A percentile compares a stretch with the other conserved stretches of the same genome.
phyloP scores from a whole-genome alignment of 2,797 vertebrate genomes.

The Sarcophilus harrisii region DNA sequence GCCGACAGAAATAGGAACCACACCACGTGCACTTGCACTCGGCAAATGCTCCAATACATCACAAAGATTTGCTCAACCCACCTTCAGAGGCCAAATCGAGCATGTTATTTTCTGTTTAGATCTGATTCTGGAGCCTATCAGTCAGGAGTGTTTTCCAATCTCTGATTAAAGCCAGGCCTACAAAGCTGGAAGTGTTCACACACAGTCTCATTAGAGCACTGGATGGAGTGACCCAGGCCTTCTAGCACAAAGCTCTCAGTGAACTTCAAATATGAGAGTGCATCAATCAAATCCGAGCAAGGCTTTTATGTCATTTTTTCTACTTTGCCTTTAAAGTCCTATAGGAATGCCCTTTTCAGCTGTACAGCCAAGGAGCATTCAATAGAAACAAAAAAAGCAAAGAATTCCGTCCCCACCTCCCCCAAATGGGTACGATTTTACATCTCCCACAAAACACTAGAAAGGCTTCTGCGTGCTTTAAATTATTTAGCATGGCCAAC shows the following conservation, averaged over 20 bases:
- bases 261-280: conserved; percentile 94
- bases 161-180: conserved; percentile 88
- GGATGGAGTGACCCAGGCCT: conserved; percentile 89
- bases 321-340: conserved; percentile 86
- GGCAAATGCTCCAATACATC: conserved; percentile 93
- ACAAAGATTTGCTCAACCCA: conserved; percentile 89
- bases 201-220: conserved; percentile 87
- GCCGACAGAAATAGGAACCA: conserved; percentile 91
- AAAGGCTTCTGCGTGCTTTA: conserved; percentile 71
- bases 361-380: conserved; percentile 81
- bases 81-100: conserved; percentile 92
- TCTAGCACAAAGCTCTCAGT: conserved; percentile 91
- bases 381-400: conserved; percentile 84
- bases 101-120: conserved; percentile 95
- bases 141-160: conserved; percentile 89
- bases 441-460: conserved; percentile 63
- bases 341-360: conserved; percentile 85
- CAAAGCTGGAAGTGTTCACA: conserved; percentile 85
- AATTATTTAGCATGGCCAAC: conserved; percentile 80
- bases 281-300: conserved; percentile 92
- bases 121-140: conserved; percentile 91
- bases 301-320: conserved; percentile 92
- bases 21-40: conserved; percentile 87
- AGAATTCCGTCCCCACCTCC: conserved; percentile 60
- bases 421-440: conserved; percentile 74